Evolutionary conservation across 2,113 vertebrate genomes (phyloP).

Genomic region (Piprites chloris): DNA sequence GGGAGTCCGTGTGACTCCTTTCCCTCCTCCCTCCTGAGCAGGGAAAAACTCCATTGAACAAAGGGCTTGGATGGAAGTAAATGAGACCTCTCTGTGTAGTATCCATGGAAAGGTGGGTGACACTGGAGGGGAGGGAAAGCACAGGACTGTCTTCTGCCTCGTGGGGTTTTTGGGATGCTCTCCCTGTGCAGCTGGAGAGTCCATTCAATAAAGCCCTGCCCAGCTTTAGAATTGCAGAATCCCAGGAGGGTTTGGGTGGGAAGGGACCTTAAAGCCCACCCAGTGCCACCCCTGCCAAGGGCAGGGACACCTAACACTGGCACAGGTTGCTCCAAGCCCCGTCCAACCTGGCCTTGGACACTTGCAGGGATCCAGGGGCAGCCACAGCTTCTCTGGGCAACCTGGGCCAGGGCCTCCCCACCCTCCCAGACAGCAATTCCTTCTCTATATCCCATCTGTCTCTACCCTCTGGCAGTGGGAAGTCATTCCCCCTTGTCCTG

Average conservation of each 20-base stretch:
- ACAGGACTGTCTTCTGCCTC: fast-evolving
- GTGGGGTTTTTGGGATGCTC: fast-evolving
- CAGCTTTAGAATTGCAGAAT: neutral
- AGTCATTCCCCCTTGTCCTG: neutral
- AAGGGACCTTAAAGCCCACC: neutral
- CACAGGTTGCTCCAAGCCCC: neutral
- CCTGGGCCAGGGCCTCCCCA: neutral
- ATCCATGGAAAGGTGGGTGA: neutral
- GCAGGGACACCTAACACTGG: neutral
- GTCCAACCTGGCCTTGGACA: neutral
- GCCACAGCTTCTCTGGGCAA: neutral
- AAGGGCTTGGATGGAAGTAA: neutral
- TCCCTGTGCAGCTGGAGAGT: neutral
- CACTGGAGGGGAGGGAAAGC: neutral
- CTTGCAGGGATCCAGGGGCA: neutral
- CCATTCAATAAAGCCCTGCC: too few relatives aligned
- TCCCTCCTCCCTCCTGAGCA: neutral
- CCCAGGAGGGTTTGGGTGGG: neutral
- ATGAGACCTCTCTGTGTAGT: neutral
- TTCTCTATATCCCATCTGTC: neutral
- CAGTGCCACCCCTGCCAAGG: neutral
- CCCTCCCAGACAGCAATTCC: neutral
- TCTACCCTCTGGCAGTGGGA: neutral
- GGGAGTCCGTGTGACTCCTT: neutral
- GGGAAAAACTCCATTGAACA: neutral